Base-by-base conservation (phyloP, 2,797 vertebrate species). In the Poeciliopsis paucimaculata region DNA sequence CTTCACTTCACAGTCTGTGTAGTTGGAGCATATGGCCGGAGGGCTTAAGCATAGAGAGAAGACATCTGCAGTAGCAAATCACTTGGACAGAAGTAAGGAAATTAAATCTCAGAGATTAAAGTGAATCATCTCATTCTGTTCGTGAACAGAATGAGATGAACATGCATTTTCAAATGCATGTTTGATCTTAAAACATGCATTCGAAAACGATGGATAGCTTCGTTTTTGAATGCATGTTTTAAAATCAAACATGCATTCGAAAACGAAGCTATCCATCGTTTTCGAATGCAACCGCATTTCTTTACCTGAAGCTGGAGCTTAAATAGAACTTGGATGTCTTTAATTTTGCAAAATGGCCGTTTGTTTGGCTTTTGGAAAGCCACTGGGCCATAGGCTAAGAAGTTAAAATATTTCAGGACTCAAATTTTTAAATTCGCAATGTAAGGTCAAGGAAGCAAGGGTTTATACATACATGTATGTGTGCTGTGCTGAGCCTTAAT, bases 91-190 rank as follows among this genome's bases (percentile, higher is more conserved):
- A 80, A 80, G 80, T 68, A 60, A 51, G 79, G 75, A 78, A 85
- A 91, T 82, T 72, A 86, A 89, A 88, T 82, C 75, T 13, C 71
- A 28, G 68, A 90, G 89, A 93, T 93, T 89, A 93, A 90, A 90
- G 84, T 20, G 80, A 84, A 79, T 84, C 76, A 66, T 78, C 70
- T 82, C 82, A 11, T 76, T 80, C 71, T 78, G 84, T 76, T 10
- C 73, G 36, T 7, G 7, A 7, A 41, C 39, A 41, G 39, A 41
- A 41, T 41, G 39, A 41, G 39, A 41, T 41, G 39, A 41, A 41
- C 39, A 41, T 41, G 39, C 39, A 41, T 41, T 41, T 41, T 41
- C 39, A 34, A 34, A 34, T 34, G 31, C 31, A 41, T 41, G 8
- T 41, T 41, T 41, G 39, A 41, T 41, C 8, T 41, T 41, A 41